Conservation (phyloP, 2,888 invertebrate genomes). For the Conops quadrifasciatus region DNA sequence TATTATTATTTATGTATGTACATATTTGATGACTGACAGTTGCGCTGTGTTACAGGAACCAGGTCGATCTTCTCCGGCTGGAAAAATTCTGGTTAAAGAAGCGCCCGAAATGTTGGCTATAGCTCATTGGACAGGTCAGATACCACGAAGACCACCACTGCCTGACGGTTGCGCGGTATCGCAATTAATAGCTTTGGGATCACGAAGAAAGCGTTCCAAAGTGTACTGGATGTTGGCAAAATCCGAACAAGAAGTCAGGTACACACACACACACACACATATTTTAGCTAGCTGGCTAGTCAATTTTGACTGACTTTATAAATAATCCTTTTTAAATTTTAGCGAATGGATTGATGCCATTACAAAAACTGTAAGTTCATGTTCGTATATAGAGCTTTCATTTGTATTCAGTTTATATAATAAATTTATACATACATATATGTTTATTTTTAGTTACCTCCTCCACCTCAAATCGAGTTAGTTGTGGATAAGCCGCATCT, state of each 20-base stretch:
- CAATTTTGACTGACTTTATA: neutral
- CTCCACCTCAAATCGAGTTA: conserved; percentile 77
- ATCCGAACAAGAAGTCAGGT: conserved; percentile 82
- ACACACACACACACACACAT: conserved; percentile 57
- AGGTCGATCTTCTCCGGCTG: conserved; percentile 63
- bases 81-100: conserved; percentile 74
- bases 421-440: neutral
- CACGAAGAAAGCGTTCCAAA: conserved; percentile 73
- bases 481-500: conserved; percentile 76
- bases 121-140: conserved; percentile 81
- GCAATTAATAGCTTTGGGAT: conserved; percentile 82
- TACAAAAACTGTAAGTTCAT: conserved; percentile 76
- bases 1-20: neutral
- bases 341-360: conserved; percentile 85
- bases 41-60: conserved; percentile 53
- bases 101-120: conserved; percentile 84
- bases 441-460: conserved; percentile 69
- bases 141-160: conserved; percentile 77
- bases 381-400: neutral
- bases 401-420: too few relatives aligned
- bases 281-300: too few relatives aligned
- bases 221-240: conserved; percentile 85
- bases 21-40: neutral
- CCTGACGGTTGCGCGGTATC: conserved; percentile 75
- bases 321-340: conserved; percentile 48